These are phyloP conservation scores for Labeo catla DNA, from an alignment of 2,113 vertebrate genomes.

Conservation along the genomic window DNA sequence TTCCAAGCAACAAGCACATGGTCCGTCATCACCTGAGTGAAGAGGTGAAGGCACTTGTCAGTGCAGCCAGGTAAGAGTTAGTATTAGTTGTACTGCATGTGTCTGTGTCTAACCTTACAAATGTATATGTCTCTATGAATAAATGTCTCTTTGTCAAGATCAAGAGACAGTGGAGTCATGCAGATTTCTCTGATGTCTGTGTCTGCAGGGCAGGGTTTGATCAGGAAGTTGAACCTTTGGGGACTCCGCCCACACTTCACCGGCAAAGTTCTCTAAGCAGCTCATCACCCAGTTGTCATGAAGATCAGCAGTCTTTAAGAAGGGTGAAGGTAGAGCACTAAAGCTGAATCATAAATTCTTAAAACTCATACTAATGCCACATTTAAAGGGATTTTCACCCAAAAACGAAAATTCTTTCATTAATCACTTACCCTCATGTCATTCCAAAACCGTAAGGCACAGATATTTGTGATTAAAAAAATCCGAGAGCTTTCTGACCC, in stretches of 20 bases:
- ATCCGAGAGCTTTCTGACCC: no score
- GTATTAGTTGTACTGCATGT: not conserved
- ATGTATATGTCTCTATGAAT: not conserved
- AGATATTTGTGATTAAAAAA: no score
- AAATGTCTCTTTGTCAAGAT: not conserved
- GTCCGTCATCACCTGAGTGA: slow-evolving; percentile 84
- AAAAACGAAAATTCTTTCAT: no score
- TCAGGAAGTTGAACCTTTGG: slow-evolving; percentile 77
- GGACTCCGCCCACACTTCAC: slow-evolving; percentile 72
- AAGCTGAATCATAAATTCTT: not conserved
- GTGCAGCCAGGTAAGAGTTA: slow-evolving; percentile 72
- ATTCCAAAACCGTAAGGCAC: no score
- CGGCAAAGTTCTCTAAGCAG: slow-evolving; percentile 73
- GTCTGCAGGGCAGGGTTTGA: slow-evolving; percentile 68
- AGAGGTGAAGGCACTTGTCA: slow-evolving; percentile 80
- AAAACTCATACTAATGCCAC: not conserved
- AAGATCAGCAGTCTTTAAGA: slow-evolving; percentile 77
- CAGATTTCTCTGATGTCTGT: not conserved
- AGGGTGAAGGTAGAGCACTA: slow-evolving; percentile 63
- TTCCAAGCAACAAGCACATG: slow-evolving; percentile 84
- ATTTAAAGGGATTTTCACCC: not conserved
- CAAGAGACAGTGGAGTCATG: not conserved
- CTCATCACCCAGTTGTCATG: slow-evolving; percentile 66
- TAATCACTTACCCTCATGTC: no score
- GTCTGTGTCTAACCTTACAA: not conserved